Evolutionary conservation across 1,140 invertebrate genomes (phyloP).

Genomic region (Teleogryllus occipitalis): DNA sequence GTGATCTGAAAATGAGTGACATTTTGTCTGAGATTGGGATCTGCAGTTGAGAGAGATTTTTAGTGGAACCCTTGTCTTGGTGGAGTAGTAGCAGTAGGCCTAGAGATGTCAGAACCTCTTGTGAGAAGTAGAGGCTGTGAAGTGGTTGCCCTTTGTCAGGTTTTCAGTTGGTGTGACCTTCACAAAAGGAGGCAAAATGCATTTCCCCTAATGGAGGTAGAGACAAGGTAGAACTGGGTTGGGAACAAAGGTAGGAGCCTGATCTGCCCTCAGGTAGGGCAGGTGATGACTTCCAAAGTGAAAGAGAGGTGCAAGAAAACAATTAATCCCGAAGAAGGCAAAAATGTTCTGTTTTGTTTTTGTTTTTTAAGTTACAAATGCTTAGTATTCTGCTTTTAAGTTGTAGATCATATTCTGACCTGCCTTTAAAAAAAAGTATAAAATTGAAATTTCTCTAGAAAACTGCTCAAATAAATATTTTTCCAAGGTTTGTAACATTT

Average conservation of each 20-base stretch:
- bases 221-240: slow-evolving; percentile 18
- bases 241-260: slow-evolving; percentile 17
- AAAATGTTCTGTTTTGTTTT: too few species aligned
- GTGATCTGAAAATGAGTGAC: neutral
- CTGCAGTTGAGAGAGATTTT: neutral
- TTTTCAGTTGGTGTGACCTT: neutral
- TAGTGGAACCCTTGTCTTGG: neutral
- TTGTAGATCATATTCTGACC: too few species aligned
- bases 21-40: neutral
- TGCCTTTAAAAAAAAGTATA: too few species aligned
- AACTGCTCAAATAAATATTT: too few species aligned
- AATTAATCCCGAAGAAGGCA: slow-evolving; percentile 16
- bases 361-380: too few species aligned
- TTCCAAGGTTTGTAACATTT: too few species aligned
- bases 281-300: slow-evolving; percentile 3
- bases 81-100: neutral
- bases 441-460: too few species aligned
- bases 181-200: neutral
- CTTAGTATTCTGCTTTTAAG: too few species aligned
- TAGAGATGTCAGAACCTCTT: neutral
- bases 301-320: slow-evolving; percentile 13
- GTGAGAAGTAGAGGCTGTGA: neutral
- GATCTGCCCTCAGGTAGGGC: slow-evolving; percentile 15
- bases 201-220: slow-evolving; percentile 20
- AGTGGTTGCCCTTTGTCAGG: neutral